Base-by-base conservation (phyloP, 2,113 vertebrate species). In the Pseudolaguvia tuberculata region DNA sequence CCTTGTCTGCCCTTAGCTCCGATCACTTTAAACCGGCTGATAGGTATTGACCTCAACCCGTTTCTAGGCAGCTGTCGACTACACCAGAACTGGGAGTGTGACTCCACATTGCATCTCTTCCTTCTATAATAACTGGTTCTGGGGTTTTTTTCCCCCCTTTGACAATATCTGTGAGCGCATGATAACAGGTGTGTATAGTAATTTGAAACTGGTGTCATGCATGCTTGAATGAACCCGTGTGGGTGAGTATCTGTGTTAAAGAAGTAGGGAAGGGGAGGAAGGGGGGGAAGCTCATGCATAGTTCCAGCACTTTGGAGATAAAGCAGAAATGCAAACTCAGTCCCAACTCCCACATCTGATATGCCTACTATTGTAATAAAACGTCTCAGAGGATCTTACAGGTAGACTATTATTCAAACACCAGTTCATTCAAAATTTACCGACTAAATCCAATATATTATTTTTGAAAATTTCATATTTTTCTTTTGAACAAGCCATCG, bases 41-140 rank as follows among this genome's bases (percentile, higher is more conserved):
- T 70, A 69, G 56, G 58, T 63, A 77, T 77, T 71, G 75, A 77
- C 67, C 63, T 63, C n/a, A 23, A 70, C 57, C 53, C 67, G 70
- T 61, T 70, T 42, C 66, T 70, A 67, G 47, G 39, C 31, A 62
- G 67, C 23, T 52, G 29, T 21, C 59, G 29, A 68, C 66, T 39
- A 20, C 18, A 55, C 35, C 45, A 50, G 9, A 5, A 11, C 20
- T 50, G 42, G 57, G 14, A 13, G 31, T 27, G 52, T 9, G 20
- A 42, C 1, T 56, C 35, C 52, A 23, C 48, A 20, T 5, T n/a
- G 18, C 73, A 70, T 50, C 47, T 48, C 31, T 42, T 51, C 48
- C 35, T 31, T 18, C 31, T 15, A 42, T 42, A 50, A 56, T 68
- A 74, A 63, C 59, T 27, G 31, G 31, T 56, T 45, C 6, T 42